Base-by-base conservation (phyloP, 2,888 invertebrate genomes). In the Coenonympha glycerion region DNA sequence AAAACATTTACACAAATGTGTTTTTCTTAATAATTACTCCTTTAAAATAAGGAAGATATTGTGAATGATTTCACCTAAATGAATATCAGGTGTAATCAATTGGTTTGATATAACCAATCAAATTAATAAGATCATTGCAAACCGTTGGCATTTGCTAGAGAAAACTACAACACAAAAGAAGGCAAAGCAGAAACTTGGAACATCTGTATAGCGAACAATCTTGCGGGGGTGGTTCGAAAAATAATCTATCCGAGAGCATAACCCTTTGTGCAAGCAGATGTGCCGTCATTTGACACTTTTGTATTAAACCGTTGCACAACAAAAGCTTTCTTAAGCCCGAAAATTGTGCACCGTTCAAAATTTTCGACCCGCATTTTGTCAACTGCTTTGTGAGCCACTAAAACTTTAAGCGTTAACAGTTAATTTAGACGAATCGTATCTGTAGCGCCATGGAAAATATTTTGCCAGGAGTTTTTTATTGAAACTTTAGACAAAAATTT, bases 221-320 rank as follows among this genome's bases (percentile, higher is more conserved):
- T 87, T 83, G 80, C 77, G 87, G 78, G 87, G 87, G 86, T 76
- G 76, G 80, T 79, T 79, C 78, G 84, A 79, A 85, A 86, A 87
- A 86, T 86, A 86, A 86, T 87, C 84, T 80, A 83, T 81, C 82
- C 77, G 70, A 68, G 65, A 66, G 69, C 68, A 72, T 79, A 87
- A 87, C 87, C 87, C 87, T 87, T 87, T 87, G 85, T 83, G 77
- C 65, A 63, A 72, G 80, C 87, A 87, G 87, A 87, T 87, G 87
- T 80, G 84, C 82, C 82, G 87, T 87, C 87, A 87, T 87, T 87
- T 83, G 86, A 87, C 87, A 87, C 87, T 87, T 87, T 85, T 87
- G 87, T 87, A 87, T 85, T 86, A 87, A 81, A 80, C 79, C 81
- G 81, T 87, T 87, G 87, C 86, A 87, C 87, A 85, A 86, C 86